Base-by-base conservation (phyloP, 2,113 vertebrate species). In the Spea bombifrons region DNA sequence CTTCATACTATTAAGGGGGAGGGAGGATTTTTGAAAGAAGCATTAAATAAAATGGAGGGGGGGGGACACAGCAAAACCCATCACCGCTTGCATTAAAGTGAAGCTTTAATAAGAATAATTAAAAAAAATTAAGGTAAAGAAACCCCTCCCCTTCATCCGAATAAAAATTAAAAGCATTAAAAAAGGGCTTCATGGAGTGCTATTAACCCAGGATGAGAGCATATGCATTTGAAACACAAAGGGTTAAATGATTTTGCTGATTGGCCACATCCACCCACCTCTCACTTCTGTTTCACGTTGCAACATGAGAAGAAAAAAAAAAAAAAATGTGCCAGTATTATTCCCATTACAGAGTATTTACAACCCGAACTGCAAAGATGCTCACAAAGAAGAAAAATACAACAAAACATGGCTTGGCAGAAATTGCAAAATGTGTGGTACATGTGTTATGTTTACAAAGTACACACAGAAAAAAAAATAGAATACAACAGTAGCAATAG, bases 331-430 rank as follows among this genome's bases (percentile, higher is more conserved):
- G 94, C 94, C 94, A 95, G 94, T 96, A 91, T 89, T 90, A 93
- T 92, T 94, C 96, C 93, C 94, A 89, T 91, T 89, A 90, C 86
- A 92, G 90, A 94, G 86, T 96, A 95, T 95, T 94, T 95, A 96
- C 95, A 96, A 94, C 94, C 96, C 93, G 93, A 94, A 96, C 94
- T 95, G 92, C 94, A 92, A 92, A 91, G 93, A 87, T 92, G 90
- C 90, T 89, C 90, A 97, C 94, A 84, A 88, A 93, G 90, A 93
- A 95, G 94, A 96, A 92, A 92, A 88, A 90, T 88, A 94, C 91
- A 87, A 91, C 91, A 93, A 88, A 91, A 94, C 94, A 94, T 94
- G 92, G 90, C 90, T 90, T 92, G 92, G 63, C 77, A 49, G 44
- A 86, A 90, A 90, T 92, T 93, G 89, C 89, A 82, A 90, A 89